These are phyloP conservation scores for Camponotus vicinus DNA, from an alignment of 1,140 invertebrate genomes.

Conservation along the genomic window DNA sequence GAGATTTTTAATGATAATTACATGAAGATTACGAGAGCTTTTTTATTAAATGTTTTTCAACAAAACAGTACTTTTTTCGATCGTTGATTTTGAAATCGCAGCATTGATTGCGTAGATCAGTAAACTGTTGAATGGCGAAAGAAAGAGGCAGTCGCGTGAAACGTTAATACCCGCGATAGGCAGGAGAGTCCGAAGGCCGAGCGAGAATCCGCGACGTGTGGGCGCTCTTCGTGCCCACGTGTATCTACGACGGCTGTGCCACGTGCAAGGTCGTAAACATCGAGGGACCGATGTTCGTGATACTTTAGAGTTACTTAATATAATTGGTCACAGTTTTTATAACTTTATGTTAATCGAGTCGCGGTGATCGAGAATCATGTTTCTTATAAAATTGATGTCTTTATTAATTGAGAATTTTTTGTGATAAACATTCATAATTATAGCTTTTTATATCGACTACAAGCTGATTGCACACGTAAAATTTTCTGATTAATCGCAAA, in stretches of 20 bases:
- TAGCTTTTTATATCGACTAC: background rate
- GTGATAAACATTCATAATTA: constrained; percentile 1
- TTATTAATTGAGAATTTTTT: background rate
- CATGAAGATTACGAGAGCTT: background rate
- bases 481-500: background rate
- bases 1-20: background rate
- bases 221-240: constrained; percentile 70
- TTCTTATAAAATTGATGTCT: too few relatives aligned
- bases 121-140: constrained; percentile 5
- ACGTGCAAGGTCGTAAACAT: constrained; percentile 57
- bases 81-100: background rate
- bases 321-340: background rate
- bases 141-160: constrained; percentile 18
- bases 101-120: constrained; percentile 25
- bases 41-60: background rate
- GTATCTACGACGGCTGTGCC: constrained; percentile 45
- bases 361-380: too few relatives aligned
- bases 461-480: background rate
- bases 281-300: background rate
- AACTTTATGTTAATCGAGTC: background rate
- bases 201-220: constrained; percentile 69
- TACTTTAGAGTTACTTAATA: background rate
- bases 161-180: constrained; percentile 21
- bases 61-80: background rate
- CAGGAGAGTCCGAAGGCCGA: constrained; percentile 68